Percentiles rank a stretch among this genome's conserved stretches.
Evolutionary conservation across 2,888 invertebrate species (phyloP).

Genomic region (Yponomeuta malinellus): DNA sequence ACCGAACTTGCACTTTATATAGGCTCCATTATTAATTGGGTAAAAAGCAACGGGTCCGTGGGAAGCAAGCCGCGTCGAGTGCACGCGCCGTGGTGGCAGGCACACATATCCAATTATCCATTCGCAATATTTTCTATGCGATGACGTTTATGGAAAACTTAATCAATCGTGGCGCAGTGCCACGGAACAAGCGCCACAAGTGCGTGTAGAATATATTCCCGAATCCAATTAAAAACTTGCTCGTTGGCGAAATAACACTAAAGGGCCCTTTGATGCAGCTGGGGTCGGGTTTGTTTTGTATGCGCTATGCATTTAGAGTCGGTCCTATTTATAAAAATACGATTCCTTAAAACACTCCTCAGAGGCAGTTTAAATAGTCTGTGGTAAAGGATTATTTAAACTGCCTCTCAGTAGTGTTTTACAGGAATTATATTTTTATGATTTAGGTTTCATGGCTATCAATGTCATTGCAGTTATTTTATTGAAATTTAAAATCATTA

Average conservation of each 20-base stretch:
- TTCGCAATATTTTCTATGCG: constrained; percentile 71
- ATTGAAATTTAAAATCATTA: too few relatives aligned
- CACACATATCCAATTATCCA: constrained; percentile 59
- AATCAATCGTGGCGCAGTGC: constrained; percentile 50
- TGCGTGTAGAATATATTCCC: constrained; percentile 5
- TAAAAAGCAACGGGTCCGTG: not conserved
- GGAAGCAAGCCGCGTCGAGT: constrained; percentile 36
- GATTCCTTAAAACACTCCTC: too few relatives aligned
- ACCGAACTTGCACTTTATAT: too few relatives aligned
- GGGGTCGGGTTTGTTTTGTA: not conserved
- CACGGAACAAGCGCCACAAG: not conserved
- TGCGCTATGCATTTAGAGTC: not conserved
- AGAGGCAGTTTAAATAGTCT: too few relatives aligned
- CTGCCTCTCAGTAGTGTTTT: too few relatives aligned
- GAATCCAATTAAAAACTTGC: constrained; percentile 9
- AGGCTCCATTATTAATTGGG: not conserved
- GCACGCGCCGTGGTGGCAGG: constrained; percentile 46
- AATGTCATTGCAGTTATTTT: too few relatives aligned
- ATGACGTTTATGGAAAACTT: constrained; percentile 55
- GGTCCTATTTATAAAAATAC: too few relatives aligned
- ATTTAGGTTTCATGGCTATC: too few relatives aligned
- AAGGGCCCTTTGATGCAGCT: not conserved
- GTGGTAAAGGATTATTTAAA: too few relatives aligned
- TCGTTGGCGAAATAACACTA: not conserved
- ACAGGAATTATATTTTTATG: too few relatives aligned